Base-by-base conservation (phyloP, 2,113 vertebrate genomes). In the Gobio gobio region DNA sequence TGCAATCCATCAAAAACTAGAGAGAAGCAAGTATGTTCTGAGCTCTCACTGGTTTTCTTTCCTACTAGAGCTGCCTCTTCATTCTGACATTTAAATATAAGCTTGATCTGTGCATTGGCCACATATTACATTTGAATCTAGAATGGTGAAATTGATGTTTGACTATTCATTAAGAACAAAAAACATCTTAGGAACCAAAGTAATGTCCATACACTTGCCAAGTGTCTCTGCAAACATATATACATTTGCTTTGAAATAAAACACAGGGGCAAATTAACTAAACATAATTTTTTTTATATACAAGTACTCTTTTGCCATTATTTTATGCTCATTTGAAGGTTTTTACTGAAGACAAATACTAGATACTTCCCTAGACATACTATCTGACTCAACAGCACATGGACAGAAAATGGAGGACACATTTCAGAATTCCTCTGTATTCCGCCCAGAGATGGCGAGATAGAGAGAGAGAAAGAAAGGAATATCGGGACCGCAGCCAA, bases 1-100 rank as follows among this genome's bases (percentile, higher is more conserved):
- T 90, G 90, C 90, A 91, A 93, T 93, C 91, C 89, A 93, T 94
- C 93, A 93, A 81, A 82, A 64, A 88, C 89, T 88, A 83, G 5
- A 8, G 89, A 92, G 90, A 89, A 77, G 22, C 76, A 9, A 87
- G 78, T 77, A 85, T 45, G 47, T 74, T 82, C 61, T 61, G 59
- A 81, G 80, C 68, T 82, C 81, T 78, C 36, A 40, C 78, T 61
- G 33, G 75, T 56, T 70, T 58, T 63, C 59, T 75, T 91, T 91
- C 85, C 86, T 91, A 78, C 82, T 20, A 78, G 88, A 82, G 84
- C 88, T 82, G 24, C 26, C n/a, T 68, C 40, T 36, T 18, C 8
- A 18, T 76, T 54, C 45, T 76, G 18, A 64, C 73, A 54, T 10
- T 76, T 47, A 45, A 76, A 63, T 82, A 77, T 82, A 66, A 33